Evolutionary conservation across 2,113 vertebrate species (phyloP).

Genomic region (Lepus americanus): DNA sequence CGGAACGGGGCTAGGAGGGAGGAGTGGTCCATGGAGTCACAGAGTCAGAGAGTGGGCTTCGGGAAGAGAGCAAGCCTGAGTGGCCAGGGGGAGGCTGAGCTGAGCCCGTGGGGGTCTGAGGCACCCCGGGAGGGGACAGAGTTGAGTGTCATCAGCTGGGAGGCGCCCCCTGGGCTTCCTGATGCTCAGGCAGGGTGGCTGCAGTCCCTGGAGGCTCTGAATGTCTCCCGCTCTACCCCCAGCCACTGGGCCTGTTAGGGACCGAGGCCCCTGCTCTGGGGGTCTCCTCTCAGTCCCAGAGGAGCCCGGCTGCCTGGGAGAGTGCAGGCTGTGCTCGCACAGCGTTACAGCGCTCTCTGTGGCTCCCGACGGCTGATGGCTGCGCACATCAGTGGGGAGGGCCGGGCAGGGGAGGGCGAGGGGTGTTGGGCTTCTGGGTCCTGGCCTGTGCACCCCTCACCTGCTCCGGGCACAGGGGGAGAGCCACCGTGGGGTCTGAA

Average conservation of each 20-base stretch:
- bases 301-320: slow-evolving; percentile 52
- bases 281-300: not conserved
- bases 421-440: accelerated
- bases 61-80: not conserved
- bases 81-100: not conserved
- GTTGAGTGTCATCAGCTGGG: accelerated
- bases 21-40: not conserved
- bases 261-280: not conserved
- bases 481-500: not conserved
- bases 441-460: not conserved
- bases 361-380: no score
- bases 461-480: not conserved
- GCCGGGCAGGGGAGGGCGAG: not conserved
- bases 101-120: not conserved
- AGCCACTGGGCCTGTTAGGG: not conserved
- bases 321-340: not conserved
- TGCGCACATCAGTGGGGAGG: accelerated
- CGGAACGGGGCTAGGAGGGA: not conserved
- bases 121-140: not conserved
- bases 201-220: not conserved
- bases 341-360: slow-evolving; percentile 29
- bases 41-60: not conserved
- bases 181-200: not conserved
- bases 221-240: not conserved
- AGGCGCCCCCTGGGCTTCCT: not conserved